A percentile compares a stretch with the other conserved stretches of the same genome.
Conservation (phyloP, 1,140 invertebrate genomes). For the Liolophura sinensis region DNA sequence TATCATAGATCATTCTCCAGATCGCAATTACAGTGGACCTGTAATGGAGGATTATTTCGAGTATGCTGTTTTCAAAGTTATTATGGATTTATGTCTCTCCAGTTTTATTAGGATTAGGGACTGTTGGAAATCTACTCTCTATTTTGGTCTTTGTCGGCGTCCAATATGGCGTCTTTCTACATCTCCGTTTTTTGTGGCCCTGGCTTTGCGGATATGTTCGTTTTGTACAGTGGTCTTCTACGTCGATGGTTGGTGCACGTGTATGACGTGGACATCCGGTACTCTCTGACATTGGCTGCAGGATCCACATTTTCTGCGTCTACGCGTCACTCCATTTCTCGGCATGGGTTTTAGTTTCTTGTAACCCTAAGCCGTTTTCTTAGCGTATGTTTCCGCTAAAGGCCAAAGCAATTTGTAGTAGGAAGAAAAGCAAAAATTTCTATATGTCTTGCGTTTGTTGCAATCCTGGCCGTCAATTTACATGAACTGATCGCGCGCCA, state of each 20-base stretch:
- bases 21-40: too few relatives aligned
- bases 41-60: too few relatives aligned
- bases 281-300: slow-evolving; percentile 24
- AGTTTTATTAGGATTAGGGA: slow-evolving; percentile 23
- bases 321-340: slow-evolving; percentile 40
- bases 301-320: slow-evolving; percentile 34
- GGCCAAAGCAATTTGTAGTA: slow-evolving; percentile 23
- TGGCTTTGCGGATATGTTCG: slow-evolving; percentile 33
- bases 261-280: slow-evolving; percentile 30
- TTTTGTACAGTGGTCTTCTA: slow-evolving; percentile 29
- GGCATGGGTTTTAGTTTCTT: slow-evolving; percentile 45
- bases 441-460: slow-evolving; percentile 20
- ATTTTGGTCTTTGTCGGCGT: slow-evolving; percentile 17
- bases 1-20: too few relatives aligned
- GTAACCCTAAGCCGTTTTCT: slow-evolving; percentile 36
- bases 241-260: slow-evolving; percentile 28
- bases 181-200: slow-evolving; percentile 17
- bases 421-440: slow-evolving; percentile 8
- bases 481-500: slow-evolving; percentile 39
- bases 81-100: slow-evolving; percentile 24
- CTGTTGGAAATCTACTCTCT: slow-evolving; percentile 25
- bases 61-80: not conserved
- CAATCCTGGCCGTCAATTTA: slow-evolving; percentile 20
- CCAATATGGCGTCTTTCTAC: slow-evolving; percentile 13
- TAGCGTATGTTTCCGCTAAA: slow-evolving; percentile 26